Evolutionary conservation across 2,113 vertebrate species (phyloP).

Genomic region (Sinocyclocheilus maitianheensis): DNA sequence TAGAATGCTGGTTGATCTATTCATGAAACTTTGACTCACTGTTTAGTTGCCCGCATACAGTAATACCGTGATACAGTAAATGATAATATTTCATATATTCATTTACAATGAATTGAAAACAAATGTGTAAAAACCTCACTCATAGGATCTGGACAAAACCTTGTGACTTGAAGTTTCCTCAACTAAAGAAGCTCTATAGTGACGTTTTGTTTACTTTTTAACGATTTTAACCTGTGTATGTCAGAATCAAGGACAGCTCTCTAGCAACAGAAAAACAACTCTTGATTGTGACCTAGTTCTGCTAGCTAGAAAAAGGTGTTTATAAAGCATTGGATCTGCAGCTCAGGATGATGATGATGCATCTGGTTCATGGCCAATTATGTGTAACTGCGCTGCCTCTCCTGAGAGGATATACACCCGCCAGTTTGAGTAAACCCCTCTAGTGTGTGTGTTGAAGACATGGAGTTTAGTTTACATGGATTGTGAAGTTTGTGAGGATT

Average conservation of each 20-base stretch:
- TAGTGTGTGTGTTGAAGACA: background rate
- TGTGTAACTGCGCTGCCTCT: background rate
- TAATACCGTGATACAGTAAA: background rate
- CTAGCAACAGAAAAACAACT: background rate
- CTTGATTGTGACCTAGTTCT: constrained; percentile 1
- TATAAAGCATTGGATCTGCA: constrained; percentile 3
- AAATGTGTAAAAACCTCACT: background rate
- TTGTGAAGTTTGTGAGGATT: background rate
- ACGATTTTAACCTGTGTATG: background rate
- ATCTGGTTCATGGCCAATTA: constrained; percentile 33
- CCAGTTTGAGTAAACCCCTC: background rate
- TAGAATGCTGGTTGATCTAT: background rate
- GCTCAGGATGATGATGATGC: constrained; percentile 13
- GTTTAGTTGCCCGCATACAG: background rate
- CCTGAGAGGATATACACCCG: background rate
- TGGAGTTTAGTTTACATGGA: background rate
- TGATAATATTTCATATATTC: background rate
- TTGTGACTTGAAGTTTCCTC: background rate
- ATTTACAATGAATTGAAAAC: background rate
- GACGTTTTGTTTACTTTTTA: background rate
- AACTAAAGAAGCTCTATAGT: background rate
- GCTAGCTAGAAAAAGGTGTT: background rate
- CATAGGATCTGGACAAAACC: background rate
- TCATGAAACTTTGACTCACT: background rate
- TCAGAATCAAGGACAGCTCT: constrained; percentile 20